A percentile compares a stretch with the other conserved stretches of the same genome.
Conservation (phyloP, 2,113 vertebrate genomes). For the Orcinus orca region DNA sequence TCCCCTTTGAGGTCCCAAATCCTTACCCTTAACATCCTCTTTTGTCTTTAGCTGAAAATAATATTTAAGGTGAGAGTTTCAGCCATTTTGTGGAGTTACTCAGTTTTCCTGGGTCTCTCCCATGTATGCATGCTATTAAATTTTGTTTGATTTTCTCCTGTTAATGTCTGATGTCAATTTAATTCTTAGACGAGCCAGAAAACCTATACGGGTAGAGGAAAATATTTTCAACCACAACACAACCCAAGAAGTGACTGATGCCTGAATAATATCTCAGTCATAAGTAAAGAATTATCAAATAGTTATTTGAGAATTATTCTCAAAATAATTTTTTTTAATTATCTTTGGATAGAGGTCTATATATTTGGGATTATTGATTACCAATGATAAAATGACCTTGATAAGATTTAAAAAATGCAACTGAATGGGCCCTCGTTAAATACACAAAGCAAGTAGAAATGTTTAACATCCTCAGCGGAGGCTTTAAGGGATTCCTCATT, state of each 20-base stretch:
- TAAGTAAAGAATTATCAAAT: neutral
- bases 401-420: neutral
- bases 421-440: neutral
- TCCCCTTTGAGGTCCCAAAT: neutral
- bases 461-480: neutral
- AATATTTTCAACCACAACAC: neutral
- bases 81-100: neutral
- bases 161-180: neutral
- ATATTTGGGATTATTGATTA: neutral
- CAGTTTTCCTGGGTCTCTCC: neutral
- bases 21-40: neutral
- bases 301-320: neutral
- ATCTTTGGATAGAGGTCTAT: neutral
- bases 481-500: neutral
- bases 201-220: neutral
- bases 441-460: neutral
- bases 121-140: neutral
- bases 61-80: neutral
- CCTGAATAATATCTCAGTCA: neutral
- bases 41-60: neutral
- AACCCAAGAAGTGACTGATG: neutral
- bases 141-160: neutral
- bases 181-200: neutral
- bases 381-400: neutral
- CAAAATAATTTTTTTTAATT: neutral